Conservation (phyloP, 2,113 vertebrate species). For the Pachyramphus minor region DNA sequence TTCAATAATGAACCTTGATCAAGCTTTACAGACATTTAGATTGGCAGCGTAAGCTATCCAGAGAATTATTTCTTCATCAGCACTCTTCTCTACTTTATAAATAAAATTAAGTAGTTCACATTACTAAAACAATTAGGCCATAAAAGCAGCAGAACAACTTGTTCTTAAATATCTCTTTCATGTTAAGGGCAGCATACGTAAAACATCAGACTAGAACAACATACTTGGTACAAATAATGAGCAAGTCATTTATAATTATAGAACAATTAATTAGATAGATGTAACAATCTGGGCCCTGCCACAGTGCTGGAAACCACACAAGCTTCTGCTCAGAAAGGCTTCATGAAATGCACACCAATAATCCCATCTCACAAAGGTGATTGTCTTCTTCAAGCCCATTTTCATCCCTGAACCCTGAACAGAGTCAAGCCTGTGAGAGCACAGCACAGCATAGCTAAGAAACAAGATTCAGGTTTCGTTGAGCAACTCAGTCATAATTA, state of each 20-base stretch:
- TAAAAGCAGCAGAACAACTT: background rate
- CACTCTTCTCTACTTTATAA: constrained; percentile 27
- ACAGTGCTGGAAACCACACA: background rate
- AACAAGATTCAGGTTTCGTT: background rate
- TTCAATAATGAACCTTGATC: background rate
- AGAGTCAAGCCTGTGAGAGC: background rate
- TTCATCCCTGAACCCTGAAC: background rate
- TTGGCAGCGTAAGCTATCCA: background rate
- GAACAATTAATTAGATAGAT: background rate
- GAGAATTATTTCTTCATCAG: constrained; percentile 1
- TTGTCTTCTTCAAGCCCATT: background rate
- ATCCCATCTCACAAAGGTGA: background rate
- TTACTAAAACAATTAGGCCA: constrained; percentile 21
- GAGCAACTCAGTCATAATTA: background rate
- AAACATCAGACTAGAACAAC: background rate
- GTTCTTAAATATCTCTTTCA: background rate
- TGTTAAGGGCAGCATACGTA: background rate
- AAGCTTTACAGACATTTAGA: background rate
- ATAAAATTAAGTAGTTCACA: constrained; percentile 18
- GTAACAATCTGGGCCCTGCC: background rate
- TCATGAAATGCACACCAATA: background rate
- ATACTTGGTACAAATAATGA: background rate
- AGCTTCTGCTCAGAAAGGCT: background rate
- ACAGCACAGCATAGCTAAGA: background rate
- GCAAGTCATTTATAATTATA: background rate